Conservation (phyloP, 2,888 invertebrate genomes). For the Oligia fasciuncula region DNA sequence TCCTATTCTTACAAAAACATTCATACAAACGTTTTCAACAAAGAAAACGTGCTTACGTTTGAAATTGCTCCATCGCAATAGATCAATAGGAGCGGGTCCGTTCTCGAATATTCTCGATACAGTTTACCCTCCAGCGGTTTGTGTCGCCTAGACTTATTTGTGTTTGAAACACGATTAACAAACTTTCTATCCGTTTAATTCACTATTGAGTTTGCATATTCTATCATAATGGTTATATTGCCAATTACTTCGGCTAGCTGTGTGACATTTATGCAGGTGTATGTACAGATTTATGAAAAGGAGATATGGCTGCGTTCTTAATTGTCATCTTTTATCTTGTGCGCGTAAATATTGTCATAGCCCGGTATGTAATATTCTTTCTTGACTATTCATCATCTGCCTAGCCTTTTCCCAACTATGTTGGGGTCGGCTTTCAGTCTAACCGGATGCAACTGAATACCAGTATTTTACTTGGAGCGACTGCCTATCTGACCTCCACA, state of each 20-base stretch:
- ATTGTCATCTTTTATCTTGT: neutral
- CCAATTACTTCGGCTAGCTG: conserved; percentile 28
- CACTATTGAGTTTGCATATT: conserved; percentile 51
- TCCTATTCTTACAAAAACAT: conserved; percentile 5
- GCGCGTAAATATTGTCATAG: conserved; percentile 1
- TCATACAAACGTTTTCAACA: too few relatives aligned
- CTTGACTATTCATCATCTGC: neutral
- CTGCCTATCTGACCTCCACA: too few relatives aligned
- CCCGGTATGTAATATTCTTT: neutral
- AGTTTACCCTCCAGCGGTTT: conserved; percentile 35
- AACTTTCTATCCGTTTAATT: conserved; percentile 51
- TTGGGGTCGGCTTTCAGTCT: too few relatives aligned
- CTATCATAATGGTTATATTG: conserved; percentile 37
- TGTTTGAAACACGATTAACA: conserved; percentile 59
- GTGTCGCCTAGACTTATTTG: conserved; percentile 50
- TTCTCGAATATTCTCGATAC: conserved; percentile 15
- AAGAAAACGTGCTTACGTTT: conserved; percentile 20
- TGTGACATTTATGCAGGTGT: neutral
- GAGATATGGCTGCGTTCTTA: neutral
- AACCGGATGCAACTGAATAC: too few relatives aligned
- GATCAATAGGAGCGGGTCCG: conserved; percentile 38
- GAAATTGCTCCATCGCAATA: conserved; percentile 42
- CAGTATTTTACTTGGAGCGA: too few relatives aligned
- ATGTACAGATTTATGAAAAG: neutral
- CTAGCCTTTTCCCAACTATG: too few relatives aligned